Percentiles rank a stretch among this genome's conserved stretches.
These are phyloP conservation scores for Hippoglossus stenolepis DNA, from an alignment of 2,113 vertebrate species.

Conservation along the genomic window DNA sequence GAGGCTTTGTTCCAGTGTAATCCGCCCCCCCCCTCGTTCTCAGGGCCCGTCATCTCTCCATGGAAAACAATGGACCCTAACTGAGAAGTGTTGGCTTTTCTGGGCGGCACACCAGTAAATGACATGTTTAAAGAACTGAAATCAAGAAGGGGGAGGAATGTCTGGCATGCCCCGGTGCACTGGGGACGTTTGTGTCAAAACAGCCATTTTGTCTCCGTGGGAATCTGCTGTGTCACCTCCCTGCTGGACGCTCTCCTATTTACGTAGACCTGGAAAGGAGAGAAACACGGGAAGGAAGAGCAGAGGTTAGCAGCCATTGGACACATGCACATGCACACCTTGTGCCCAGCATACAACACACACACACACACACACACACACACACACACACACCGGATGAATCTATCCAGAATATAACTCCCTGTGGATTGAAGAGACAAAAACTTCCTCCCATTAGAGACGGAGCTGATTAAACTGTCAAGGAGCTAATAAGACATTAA, in stretches of 20 bases:
- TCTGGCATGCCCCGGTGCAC: conserved; percentile 33
- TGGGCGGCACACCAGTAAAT: conserved; percentile 67
- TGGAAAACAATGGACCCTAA: conserved; percentile 56
- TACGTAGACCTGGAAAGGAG: conserved; percentile 82
- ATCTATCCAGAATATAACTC: conserved; percentile 43
- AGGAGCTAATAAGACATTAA: conserved; percentile 71
- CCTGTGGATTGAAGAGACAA: conserved; percentile 26
- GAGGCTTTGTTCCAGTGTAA: conserved; percentile 52
- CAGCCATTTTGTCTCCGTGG: conserved; percentile 56
- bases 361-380: conserved; percentile 7
- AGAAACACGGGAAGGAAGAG: conserved; percentile 40
- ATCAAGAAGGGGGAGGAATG: conserved; percentile 56
- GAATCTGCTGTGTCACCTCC: conserved; percentile 62
- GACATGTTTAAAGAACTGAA: conserved; percentile 64
- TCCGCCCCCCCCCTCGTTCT: conserved; percentile 17
- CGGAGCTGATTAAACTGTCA: conserved; percentile 79
- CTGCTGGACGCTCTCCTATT: conserved; percentile 65
- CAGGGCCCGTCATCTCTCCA: conserved; percentile 39
- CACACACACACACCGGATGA: conserved; percentile 3
- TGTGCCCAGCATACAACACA: too few species aligned
- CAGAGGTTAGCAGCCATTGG: conserved; percentile 28
- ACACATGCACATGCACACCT: conserved; percentile 6
- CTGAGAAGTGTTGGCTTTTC: conserved; percentile 59
- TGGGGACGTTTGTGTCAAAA: conserved; percentile 55
- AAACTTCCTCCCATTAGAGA: conserved; percentile 62